phyloP scores from a whole-genome alignment of 2,113 vertebrate species.

The Casuarius casuarius region DNA sequence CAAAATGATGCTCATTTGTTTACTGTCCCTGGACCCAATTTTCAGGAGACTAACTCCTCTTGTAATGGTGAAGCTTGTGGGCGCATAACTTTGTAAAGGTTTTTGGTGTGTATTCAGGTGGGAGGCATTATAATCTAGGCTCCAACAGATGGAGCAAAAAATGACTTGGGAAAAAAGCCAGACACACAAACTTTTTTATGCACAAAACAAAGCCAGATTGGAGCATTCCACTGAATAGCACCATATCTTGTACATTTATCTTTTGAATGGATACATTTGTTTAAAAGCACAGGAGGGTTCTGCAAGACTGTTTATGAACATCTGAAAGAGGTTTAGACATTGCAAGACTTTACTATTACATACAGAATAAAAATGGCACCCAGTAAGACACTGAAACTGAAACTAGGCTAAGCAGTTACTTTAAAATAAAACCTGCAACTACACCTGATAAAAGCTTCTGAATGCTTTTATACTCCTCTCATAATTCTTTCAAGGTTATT shows the following conservation, averaged over 20 bases:
- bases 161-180: not conserved
- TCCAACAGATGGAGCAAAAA: not conserved
- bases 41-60: not conserved
- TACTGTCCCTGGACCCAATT: not conserved
- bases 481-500: conserved; percentile 52
- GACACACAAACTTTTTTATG: not conserved
- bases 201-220: conserved; percentile 30
- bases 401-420: conserved; percentile 52
- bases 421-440: conserved; percentile 60
- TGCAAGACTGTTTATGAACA: not conserved
- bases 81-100: not conserved
- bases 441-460: conserved; percentile 61
- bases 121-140: not conserved
- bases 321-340: not conserved
- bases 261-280: not conserved
- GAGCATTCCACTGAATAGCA: conserved; percentile 6
- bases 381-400: conserved; percentile 57
- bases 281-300: not conserved
- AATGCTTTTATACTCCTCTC: conserved; percentile 54
- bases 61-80: not conserved
- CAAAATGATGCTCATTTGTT: not conserved
- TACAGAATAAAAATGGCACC: conserved; percentile 7
- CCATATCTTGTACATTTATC: not conserved
- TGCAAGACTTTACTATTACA: not conserved
- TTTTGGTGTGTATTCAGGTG: not conserved